These are phyloP conservation scores for Temnothorax rugatulus DNA, from an alignment of 2,888 invertebrate species.

Conservation along the genomic window DNA sequence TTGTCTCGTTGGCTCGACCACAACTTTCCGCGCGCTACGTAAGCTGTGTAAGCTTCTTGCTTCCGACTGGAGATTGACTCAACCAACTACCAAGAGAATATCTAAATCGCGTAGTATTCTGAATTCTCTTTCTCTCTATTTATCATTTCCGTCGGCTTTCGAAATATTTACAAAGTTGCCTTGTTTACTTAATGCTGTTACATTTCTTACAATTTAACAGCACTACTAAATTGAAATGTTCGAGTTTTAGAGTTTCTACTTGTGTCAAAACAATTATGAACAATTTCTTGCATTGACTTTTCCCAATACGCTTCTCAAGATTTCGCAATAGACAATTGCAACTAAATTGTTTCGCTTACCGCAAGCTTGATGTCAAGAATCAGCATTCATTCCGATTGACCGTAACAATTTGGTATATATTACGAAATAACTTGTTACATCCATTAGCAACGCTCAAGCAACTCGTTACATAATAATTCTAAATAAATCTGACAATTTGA, in stretches of 20 bases:
- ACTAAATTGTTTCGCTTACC: background rate
- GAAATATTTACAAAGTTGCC: background rate
- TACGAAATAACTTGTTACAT: background rate
- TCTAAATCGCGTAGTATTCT: background rate
- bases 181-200: background rate
- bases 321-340: background rate
- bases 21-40: background rate
- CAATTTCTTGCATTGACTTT: background rate
- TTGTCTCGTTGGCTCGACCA: background rate
- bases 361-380: background rate
- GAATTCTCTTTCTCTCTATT: background rate
- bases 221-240: background rate
- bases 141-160: background rate
- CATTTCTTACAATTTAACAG: background rate
- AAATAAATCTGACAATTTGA: constrained; percentile 6
- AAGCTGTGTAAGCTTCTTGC: background rate
- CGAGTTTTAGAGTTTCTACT: background rate
- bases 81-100: background rate
- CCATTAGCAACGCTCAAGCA: background rate
- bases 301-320: background rate
- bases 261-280: background rate
- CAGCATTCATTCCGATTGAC: background rate
- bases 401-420: background rate
- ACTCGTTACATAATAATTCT: background rate
- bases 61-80: constrained; percentile 10